Conservation (phyloP, 2,113 vertebrate genomes). For the Glaucomys volans region DNA sequence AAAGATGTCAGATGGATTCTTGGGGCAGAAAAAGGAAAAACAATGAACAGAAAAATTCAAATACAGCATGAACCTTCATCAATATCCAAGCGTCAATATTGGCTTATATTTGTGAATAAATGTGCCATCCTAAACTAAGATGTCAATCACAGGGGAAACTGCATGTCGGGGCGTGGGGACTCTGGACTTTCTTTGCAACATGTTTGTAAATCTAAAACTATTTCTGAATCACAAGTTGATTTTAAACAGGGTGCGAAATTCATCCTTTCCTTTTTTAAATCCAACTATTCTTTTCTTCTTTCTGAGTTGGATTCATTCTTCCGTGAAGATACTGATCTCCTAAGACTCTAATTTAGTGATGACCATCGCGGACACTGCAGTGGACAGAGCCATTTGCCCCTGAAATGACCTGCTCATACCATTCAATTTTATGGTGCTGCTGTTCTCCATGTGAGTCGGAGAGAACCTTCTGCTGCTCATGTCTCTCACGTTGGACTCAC, state of each 20-base stretch:
- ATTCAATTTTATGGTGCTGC: rapidly evolving
- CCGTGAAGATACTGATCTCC: neutral
- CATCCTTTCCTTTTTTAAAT: neutral
- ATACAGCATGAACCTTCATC: neutral
- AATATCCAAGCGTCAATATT: no score
- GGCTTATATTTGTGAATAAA: no score
- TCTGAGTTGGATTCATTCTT: neutral
- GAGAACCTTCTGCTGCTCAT: rapidly evolving
- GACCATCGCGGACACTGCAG: rapidly evolving
- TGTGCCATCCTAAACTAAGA: neutral
- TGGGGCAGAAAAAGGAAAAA: neutral
- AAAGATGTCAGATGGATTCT: neutral
- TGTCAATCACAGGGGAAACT: rapidly evolving
- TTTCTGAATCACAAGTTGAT: neutral
- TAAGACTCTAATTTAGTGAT: neutral
- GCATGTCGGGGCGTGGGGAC: rapidly evolving
- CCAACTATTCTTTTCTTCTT: neutral
- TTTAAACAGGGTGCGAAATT: neutral
- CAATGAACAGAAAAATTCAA: neutral
- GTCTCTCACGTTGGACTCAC: rapidly evolving
- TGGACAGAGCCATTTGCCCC: neutral
- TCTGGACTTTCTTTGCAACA: neutral
- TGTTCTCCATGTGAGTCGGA: neutral
- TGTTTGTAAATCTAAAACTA: neutral
- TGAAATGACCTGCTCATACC: rapidly evolving